These are phyloP conservation scores for Anableps anableps DNA, from an alignment of 2,797 vertebrate species.

Conservation along the genomic window DNA sequence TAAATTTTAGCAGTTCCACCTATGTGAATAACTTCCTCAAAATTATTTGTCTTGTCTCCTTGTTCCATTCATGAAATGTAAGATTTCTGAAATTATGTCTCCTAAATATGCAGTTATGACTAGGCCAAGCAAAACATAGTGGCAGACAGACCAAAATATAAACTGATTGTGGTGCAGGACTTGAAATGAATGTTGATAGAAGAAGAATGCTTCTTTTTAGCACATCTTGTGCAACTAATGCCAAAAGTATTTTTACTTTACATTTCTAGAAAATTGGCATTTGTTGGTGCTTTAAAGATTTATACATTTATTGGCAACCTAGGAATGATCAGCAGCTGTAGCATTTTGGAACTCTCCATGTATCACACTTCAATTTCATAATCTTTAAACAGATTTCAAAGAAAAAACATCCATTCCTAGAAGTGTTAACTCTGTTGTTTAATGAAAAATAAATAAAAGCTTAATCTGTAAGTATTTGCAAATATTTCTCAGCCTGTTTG, in stretches of 20 bases:
- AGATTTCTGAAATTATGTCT: slow-evolving; percentile 51
- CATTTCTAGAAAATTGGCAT: slow-evolving; percentile 20
- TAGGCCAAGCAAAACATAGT: slow-evolving; percentile 67
- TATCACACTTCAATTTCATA: slow-evolving; percentile 19
- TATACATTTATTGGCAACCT: slow-evolving; percentile 27
- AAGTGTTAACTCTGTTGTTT: slow-evolving; percentile 45
- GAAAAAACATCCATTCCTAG: slow-evolving; percentile 10
- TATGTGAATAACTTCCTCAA: slow-evolving; percentile 71
- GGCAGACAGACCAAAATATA: slow-evolving; percentile 66
- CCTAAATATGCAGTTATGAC: slow-evolving; percentile 33
- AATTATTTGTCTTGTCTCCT: slow-evolving; percentile 41
- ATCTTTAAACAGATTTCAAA: slow-evolving; percentile 12
- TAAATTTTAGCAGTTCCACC: slow-evolving; percentile 44
- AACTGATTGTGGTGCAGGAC: slow-evolving; percentile 54
- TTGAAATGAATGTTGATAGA: slow-evolving; percentile 7
- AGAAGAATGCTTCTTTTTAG: neutral
- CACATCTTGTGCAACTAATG: neutral
- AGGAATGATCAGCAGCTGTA: slow-evolving; percentile 33
- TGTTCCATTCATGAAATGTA: slow-evolving; percentile 61
- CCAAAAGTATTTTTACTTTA: slow-evolving; percentile 19
- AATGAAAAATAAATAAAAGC: slow-evolving; percentile 54
- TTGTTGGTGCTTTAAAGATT: slow-evolving; percentile 25
- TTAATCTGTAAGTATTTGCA: slow-evolving; percentile 50
- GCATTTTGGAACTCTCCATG: slow-evolving; percentile 28
- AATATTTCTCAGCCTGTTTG: slow-evolving; percentile 55